A percentile compares a stretch with the other conserved stretches of the same genome.
These are phyloP conservation scores for Eledona agricola DNA, from an alignment of 2,888 invertebrate species.

Conservation along the genomic window DNA sequence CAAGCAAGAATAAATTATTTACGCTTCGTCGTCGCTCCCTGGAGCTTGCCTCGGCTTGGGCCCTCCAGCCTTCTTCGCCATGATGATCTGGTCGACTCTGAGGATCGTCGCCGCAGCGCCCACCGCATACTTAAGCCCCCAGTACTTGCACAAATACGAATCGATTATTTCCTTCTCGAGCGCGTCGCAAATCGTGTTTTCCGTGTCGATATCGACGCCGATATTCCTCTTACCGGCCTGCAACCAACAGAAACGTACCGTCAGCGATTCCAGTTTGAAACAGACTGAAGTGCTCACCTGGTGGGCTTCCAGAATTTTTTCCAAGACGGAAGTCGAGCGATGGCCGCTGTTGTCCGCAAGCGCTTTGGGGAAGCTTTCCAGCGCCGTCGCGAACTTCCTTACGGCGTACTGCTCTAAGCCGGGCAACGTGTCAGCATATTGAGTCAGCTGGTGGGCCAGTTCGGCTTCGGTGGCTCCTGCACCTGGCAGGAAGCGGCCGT, in stretches of 20 bases:
- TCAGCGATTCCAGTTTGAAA: slow-evolving; percentile 33
- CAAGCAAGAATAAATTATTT: slow-evolving; percentile 35
- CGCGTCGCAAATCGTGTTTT: slow-evolving; percentile 77
- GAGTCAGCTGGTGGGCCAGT: slow-evolving; percentile 84
- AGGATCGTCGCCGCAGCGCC: slow-evolving; percentile 92
- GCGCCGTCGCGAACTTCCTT: slow-evolving; percentile 87
- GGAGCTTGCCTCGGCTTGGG: slow-evolving; percentile 79
- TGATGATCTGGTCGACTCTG: slow-evolving; percentile 96
- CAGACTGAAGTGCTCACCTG: slow-evolving; percentile 63
- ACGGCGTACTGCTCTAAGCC: slow-evolving; percentile 98
- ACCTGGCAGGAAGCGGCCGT: slow-evolving; percentile 81
- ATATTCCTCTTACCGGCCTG: slow-evolving; percentile 75
- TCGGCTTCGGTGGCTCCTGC: slow-evolving; percentile 97
- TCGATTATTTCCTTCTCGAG: slow-evolving; percentile 82
- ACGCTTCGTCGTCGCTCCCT: slow-evolving; percentile 76
- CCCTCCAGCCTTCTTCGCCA: slow-evolving; percentile 97
- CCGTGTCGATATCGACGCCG: slow-evolving; percentile 90
- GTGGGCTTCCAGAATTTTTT: slow-evolving; percentile 93
- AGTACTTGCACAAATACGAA: slow-evolving; percentile 84
- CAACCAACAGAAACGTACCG: slow-evolving; percentile 19
- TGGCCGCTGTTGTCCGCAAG: slow-evolving; percentile 95
- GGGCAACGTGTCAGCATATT: slow-evolving; percentile 90
- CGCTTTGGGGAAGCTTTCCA: slow-evolving; percentile 91
- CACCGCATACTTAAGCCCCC: slow-evolving; percentile 96
- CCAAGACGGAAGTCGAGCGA: slow-evolving; percentile 85